phyloP scores from a whole-genome alignment of 2,888 invertebrate genomes.

The Azorinus chamasolen region DNA sequence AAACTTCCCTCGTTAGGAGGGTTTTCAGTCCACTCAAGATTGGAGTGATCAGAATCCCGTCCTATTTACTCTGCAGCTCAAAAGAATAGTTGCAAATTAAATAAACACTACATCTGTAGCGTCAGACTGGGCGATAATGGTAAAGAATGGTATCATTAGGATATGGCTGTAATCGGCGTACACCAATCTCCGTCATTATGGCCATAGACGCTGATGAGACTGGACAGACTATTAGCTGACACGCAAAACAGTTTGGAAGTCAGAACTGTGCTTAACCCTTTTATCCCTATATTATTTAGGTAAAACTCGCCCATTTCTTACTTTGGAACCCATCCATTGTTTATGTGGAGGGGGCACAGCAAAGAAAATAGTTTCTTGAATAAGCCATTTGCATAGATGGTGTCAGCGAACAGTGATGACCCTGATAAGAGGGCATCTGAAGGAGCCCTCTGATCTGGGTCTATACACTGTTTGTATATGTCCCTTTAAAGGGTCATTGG shows the following conservation, averaged over 20 bases:
- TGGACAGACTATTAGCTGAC: constrained; percentile 38
- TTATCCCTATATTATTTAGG: no score
- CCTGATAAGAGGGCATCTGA: no score
- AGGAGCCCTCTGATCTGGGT: no score
- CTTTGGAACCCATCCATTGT: no score
- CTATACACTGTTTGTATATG: no score
- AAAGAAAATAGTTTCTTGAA: no score
- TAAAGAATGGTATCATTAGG: constrained; percentile 63
- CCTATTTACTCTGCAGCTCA: constrained; percentile 38
- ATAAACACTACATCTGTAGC: constrained; percentile 68
- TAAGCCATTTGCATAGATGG: no score
- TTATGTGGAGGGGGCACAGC: no score
- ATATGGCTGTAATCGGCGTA: constrained; percentile 42
- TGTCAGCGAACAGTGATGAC: no score
- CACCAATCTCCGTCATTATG: constrained; percentile 54
- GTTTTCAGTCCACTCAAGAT: constrained; percentile 35
- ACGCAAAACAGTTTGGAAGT: constrained; percentile 25
- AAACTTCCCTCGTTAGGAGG: constrained; percentile 42
- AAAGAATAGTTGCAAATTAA: constrained; percentile 66
- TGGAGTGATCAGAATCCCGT: constrained; percentile 32
- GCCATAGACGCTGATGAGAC: constrained; percentile 39
- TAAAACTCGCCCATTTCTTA: no score
- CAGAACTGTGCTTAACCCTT: no score
- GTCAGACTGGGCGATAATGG: constrained; percentile 35
- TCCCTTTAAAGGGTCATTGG: no score